These are phyloP conservation scores for Drosophila recens DNA, from an alignment of 2,888 invertebrate genomes.

Conservation along the genomic window DNA sequence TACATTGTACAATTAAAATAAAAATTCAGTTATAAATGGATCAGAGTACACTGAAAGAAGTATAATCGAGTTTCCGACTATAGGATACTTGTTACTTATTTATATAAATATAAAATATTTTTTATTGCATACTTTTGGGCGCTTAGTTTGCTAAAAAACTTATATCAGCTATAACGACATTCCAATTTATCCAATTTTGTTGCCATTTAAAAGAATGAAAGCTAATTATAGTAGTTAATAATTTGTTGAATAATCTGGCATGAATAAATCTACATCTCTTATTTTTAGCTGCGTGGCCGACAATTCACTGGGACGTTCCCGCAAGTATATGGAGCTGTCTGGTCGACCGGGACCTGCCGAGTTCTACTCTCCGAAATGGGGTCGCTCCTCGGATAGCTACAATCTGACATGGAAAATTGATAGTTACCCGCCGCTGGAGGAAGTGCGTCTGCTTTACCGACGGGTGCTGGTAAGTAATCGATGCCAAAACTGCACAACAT, in stretches of 20 bases:
- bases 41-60: background rate
- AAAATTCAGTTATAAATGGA: constrained; percentile 46
- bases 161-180: no score
- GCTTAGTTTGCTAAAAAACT: no score
- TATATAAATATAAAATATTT: no score
- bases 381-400: constrained; percentile 87
- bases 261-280: background rate
- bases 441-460: constrained; percentile 89
- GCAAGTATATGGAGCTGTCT: constrained; percentile 90
- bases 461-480: constrained; percentile 87
- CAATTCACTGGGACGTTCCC: constrained; percentile 89
- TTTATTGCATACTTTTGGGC: no score
- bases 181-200: no score
- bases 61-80: no score
- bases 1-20: constrained; percentile 47
- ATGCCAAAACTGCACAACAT: background rate
- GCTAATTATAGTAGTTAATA: no score
- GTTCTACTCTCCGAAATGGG: constrained; percentile 89
- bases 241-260: no score
- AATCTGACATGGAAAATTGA: constrained; percentile 90
- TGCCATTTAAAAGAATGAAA: no score
- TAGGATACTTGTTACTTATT: no score
- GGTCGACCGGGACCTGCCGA: constrained; percentile 90
- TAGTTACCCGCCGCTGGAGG: constrained; percentile 90
- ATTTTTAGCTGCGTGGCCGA: constrained; percentile 88